phyloP scores from a whole-genome alignment of 2,113 vertebrate genomes.

The Suricata suricatta region DNA sequence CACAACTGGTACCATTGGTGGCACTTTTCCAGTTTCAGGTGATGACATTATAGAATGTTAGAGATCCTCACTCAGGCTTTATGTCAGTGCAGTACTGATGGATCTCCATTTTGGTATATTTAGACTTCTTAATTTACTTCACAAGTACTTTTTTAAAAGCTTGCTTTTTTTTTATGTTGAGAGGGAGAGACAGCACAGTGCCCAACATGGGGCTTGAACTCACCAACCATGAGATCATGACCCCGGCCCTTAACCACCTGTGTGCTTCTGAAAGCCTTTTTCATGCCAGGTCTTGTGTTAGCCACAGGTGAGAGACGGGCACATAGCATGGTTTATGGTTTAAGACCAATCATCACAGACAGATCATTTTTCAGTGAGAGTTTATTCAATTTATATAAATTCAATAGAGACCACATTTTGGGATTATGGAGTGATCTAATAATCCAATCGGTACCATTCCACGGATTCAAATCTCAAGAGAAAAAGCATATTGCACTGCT shows the following conservation, averaged over 20 bases:
- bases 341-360: neutral
- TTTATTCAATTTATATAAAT: neutral
- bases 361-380: neutral
- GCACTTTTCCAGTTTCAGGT: neutral
- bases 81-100: neutral
- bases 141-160: neutral
- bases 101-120: neutral
- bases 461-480: slow-evolving; percentile 35
- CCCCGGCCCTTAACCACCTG: too few species aligned
- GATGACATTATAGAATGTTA: neutral
- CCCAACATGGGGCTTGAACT: too few species aligned
- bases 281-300: neutral
- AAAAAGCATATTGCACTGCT: neutral
- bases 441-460: neutral
- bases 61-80: neutral
- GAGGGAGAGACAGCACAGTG: too few species aligned
- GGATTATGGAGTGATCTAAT: neutral
- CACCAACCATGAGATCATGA: too few species aligned
- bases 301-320: neutral
- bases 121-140: neutral
- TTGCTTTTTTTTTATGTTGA: too few species aligned
- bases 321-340: neutral
- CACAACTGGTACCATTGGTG: neutral
- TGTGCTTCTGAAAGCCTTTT: neutral
- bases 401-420: neutral